Base-by-base conservation (phyloP, 2,797 vertebrate genomes). In the Phoeniculus purpureus region DNA sequence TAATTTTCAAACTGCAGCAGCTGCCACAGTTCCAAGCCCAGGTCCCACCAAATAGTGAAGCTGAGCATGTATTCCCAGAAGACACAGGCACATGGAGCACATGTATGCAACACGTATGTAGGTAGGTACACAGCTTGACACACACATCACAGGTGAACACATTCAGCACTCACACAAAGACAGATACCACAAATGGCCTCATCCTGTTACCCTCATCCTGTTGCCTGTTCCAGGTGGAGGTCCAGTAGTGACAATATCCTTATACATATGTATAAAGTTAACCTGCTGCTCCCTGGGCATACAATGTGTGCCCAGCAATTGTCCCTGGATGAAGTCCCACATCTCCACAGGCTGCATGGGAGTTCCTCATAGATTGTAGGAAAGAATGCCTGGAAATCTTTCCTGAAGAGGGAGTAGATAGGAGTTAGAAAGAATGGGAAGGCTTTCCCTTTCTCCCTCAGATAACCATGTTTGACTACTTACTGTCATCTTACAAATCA, bases 71-170 rank as follows among this genome's bases (percentile, higher is more conserved):
- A 12, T 27, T 77, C 31, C 10, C 18, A 48, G 31, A 55, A 62
- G 32, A 25, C 43, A 47, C 21, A 4, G 4, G n/a, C 34, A 40
- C 43, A 47, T 0, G 4, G 13, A 73, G 27, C 65, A 22, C 40
- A 52, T 2, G 3, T 5, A 10, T 21, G 12, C 20, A 60, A 32
- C 29, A 26, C 2, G 0, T 16, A 34, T 9, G 15, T 54, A 22
- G 14, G 7, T 18, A 10, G 4, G 27, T 5, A 34, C 21, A 27
- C 47, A 61, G n/a, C 34, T 82, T 40, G 12, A 21, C 56, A 70
- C 29, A 3, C 3, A 43, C 27, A 66, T 37, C 34, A 18, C 17
- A 7, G 26, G 12, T 19, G 19, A 80, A 19, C 22, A 58, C 12
- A 12, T 8, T 56, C 52, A 55, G 56, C n/a, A 32, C 29, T 74